These are phyloP conservation scores for Tenebrio molitor DNA, from an alignment of 1,140 invertebrate species.

Conservation along the genomic window DNA sequence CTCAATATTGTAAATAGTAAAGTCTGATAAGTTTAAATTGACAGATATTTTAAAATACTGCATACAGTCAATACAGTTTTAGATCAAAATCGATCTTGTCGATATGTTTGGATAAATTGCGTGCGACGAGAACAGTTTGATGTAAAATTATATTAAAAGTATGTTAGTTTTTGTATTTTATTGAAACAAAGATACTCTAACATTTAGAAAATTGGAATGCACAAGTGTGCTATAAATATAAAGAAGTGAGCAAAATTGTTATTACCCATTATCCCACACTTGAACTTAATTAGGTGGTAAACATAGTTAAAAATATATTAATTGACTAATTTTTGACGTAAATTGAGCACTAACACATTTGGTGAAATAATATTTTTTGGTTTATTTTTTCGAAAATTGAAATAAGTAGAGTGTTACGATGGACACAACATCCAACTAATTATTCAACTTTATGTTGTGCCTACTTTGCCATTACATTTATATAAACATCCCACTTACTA, in stretches of 20 bases:
- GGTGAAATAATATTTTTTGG: neutral
- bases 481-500: conserved; percentile 31
- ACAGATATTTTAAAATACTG: conserved; percentile 19
- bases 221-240: conserved; percentile 10
- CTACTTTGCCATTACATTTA: conserved; percentile 30
- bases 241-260: conserved; percentile 31
- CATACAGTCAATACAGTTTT: neutral
- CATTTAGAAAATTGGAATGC: conserved; percentile 25
- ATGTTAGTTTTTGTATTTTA: too few species aligned
- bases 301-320: conserved; percentile 1
- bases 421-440: conserved; percentile 12
- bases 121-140: neutral
- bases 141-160: too few species aligned
- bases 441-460: neutral
- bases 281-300: neutral
- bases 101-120: neutral
- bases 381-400: neutral
- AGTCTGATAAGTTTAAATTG: conserved; percentile 12
- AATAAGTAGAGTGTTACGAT: neutral
- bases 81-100: too few species aligned
- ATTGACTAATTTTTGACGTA: conserved; percentile 24
- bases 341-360: conserved; percentile 40
- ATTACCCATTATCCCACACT: neutral
- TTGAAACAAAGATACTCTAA: too few species aligned
- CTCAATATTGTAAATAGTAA: conserved; percentile 18